A percentile compares a stretch with the other conserved stretches of the same genome.
Conservation (phyloP, 2,797 vertebrate species). For the Agapornis canus region DNA sequence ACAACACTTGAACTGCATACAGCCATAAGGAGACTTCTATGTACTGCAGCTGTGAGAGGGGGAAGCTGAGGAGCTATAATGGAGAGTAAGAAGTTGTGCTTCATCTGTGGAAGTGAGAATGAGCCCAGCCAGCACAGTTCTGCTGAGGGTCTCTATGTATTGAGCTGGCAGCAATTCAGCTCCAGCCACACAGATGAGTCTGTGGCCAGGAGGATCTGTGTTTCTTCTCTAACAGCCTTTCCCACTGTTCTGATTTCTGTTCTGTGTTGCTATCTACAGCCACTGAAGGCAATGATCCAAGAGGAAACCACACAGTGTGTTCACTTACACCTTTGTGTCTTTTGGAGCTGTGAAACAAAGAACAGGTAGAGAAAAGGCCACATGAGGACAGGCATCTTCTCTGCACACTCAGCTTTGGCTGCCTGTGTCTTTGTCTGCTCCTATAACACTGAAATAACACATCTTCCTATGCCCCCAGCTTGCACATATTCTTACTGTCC, state of each 20-base stretch:
- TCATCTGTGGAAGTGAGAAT: not conserved
- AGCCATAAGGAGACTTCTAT: not conserved
- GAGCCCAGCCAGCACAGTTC: not conserved
- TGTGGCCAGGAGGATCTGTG: rapidly evolving
- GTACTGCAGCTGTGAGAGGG: not conserved
- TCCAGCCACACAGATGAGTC: rapidly evolving
- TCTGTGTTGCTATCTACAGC: not conserved
- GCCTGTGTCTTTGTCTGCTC: not conserved
- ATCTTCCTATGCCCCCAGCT: not conserved
- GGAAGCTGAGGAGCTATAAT: not conserved
- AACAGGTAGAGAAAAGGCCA: not conserved
- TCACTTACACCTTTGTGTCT: rapidly evolving
- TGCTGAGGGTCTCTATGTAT: not conserved
- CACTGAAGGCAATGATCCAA: not conserved
- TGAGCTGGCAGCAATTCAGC: not conserved
- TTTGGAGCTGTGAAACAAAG: not conserved
- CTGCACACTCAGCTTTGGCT: not conserved
- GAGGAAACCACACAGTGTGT: not conserved
- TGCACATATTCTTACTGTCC: not conserved
- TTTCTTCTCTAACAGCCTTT: not conserved
- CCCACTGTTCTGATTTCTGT: not conserved
- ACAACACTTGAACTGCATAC: not conserved
- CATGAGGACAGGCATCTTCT: not conserved
- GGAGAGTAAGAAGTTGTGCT: not conserved
- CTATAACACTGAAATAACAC: not conserved